Conservation (phyloP, 2,113 vertebrate species). For the Podarcis cretensis region DNA sequence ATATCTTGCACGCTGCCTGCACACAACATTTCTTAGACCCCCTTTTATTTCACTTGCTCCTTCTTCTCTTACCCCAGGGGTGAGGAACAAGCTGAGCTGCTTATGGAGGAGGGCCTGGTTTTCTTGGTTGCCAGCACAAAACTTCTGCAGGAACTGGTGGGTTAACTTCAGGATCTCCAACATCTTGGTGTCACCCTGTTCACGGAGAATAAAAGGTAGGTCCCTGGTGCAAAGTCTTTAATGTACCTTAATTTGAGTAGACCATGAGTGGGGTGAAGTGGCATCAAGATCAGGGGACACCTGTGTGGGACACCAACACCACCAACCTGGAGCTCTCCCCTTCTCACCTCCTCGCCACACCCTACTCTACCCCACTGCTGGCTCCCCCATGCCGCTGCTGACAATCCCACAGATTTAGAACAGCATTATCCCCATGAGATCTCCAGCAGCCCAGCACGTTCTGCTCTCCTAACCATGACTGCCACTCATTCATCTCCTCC, state of each 20-base stretch:
- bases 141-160: constrained; percentile 97
- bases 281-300: too few species aligned
- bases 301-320: too few species aligned
- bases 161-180: constrained; percentile 93
- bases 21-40: rapidly evolving
- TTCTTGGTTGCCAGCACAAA: constrained; percentile 94
- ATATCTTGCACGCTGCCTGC: neutral
- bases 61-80: constrained; percentile 84
- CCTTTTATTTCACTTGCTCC: neutral
- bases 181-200: constrained; percentile 93
- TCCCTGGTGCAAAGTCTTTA: neutral
- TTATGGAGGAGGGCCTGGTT: constrained; percentile 95
- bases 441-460: neutral
- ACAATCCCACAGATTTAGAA: neutral
- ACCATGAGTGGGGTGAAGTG: too few species aligned
- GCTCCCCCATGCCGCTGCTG: too few species aligned
- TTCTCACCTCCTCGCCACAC: too few species aligned
- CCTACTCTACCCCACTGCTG: too few species aligned
- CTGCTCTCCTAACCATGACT: neutral
- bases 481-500: rapidly evolving
- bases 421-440: neutral
- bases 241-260: too few species aligned
- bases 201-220: neutral
- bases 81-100: constrained; percentile 93
- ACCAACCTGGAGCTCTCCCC: too few species aligned